Percentiles rank a stretch among this genome's conserved stretches.
Evolutionary conservation across 2,888 invertebrate species (phyloP).

Genomic region (Dexiosoma caninum): DNA sequence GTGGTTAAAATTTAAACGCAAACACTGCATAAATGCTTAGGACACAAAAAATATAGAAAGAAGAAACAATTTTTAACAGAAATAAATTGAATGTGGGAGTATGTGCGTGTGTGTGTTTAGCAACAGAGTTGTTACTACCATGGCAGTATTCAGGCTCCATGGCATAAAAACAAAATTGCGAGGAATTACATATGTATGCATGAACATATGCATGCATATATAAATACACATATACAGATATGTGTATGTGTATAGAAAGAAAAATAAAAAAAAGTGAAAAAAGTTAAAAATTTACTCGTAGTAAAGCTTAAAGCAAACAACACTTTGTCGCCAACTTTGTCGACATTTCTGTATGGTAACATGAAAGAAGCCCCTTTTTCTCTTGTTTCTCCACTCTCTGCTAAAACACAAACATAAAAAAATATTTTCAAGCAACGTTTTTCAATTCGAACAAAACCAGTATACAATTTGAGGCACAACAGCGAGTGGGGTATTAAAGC

Average conservation of each 20-base stretch:
- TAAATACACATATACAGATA: background rate
- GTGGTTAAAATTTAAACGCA: background rate
- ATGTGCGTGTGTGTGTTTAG: conserved; percentile 8
- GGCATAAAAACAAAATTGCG: background rate
- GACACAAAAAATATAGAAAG: background rate
- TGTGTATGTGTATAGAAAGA: background rate
- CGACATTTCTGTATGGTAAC: conserved; percentile 33
- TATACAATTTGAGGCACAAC: background rate
- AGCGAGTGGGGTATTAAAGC: background rate
- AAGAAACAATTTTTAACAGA: too few relatives aligned
- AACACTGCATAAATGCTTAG: background rate
- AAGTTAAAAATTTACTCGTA: conserved; percentile 21
- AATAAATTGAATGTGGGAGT: conserved; percentile 9
- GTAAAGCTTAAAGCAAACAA: conserved; percentile 51
- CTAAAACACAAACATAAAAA: background rate
- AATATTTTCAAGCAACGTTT: background rate
- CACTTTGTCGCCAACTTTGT: conserved; percentile 50
- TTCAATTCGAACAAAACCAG: background rate
- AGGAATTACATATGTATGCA: too few relatives aligned
- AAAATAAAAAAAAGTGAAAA: conserved; percentile 14
- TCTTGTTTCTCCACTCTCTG: background rate
- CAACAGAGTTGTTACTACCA: background rate
- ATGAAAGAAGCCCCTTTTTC: conserved; percentile 11
- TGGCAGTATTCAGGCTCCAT: background rate
- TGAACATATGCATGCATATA: too few relatives aligned